Percentiles rank a stretch among this genome's conserved stretches.
These are phyloP conservation scores for Brachyistius frenatus DNA, from an alignment of 2,113 vertebrate genomes.

Conservation along the genomic window DNA sequence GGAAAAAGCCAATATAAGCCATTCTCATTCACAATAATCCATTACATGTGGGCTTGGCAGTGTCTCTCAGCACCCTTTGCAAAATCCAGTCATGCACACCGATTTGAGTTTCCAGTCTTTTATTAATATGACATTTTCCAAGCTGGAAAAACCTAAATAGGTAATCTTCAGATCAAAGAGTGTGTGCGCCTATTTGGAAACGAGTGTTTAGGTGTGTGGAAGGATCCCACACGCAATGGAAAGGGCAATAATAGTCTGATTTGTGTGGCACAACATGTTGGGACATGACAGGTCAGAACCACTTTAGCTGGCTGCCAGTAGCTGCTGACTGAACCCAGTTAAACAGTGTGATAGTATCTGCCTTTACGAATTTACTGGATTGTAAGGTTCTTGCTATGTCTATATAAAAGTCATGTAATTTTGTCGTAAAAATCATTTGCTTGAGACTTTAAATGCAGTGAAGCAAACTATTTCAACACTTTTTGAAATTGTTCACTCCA, in stretches of 20 bases:
- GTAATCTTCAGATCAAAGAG: slow-evolving; percentile 42
- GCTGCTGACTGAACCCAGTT: slow-evolving; percentile 17
- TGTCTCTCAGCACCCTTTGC: slow-evolving; percentile 4
- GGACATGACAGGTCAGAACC: slow-evolving; percentile 12
- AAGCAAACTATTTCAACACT: not conserved
- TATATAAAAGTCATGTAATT: not conserved
- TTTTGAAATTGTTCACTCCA: not conserved
- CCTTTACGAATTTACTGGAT: not conserved
- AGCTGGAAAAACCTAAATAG: slow-evolving; percentile 43
- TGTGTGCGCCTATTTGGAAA: slow-evolving; percentile 13
- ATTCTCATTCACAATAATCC: slow-evolving; percentile 47
- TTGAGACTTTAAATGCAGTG: not conserved
- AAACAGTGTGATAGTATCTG: not conserved
- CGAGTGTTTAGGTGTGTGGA: not conserved
- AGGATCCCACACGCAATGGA: slow-evolving; percentile 30
- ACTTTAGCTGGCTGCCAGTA: not conserved
- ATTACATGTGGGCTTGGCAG: slow-evolving; percentile 30
- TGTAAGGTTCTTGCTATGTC: not conserved
- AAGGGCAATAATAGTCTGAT: slow-evolving; percentile 13
- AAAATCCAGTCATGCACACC: slow-evolving; percentile 36
- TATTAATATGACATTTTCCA: slow-evolving; percentile 27
- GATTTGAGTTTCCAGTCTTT: slow-evolving; percentile 32
- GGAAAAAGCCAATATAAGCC: slow-evolving; percentile 30
- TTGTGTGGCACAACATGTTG: slow-evolving; percentile 21
- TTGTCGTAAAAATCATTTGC: not conserved